Evolutionary conservation across 2,113 vertebrate genomes (phyloP).

Genomic region (Colius striatus): DNA sequence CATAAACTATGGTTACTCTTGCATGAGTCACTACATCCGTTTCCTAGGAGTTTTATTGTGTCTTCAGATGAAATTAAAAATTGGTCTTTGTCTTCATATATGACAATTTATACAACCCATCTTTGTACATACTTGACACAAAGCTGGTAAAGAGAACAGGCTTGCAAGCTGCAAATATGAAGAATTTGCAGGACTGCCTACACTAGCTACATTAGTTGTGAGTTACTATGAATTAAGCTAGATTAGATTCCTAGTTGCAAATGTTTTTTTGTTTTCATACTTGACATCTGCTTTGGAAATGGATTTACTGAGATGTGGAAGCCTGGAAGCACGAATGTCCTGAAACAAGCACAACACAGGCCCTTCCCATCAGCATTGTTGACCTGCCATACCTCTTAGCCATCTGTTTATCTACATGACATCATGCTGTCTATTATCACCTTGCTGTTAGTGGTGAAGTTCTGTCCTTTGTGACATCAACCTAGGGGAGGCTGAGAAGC

Average conservation of each 20-base stretch:
- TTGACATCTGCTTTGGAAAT: neutral
- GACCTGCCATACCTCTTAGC: neutral
- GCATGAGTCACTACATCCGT: conserved; percentile 25
- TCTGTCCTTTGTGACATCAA: neutral
- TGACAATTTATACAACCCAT: neutral
- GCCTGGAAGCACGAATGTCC: neutral
- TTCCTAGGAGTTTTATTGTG: neutral
- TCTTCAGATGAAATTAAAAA: neutral
- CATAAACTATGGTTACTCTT: neutral
- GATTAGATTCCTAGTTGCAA: neutral
- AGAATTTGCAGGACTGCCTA: neutral
- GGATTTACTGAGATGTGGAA: neutral
- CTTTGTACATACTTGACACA: neutral
- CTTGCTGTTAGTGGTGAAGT: neutral
- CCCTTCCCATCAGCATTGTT: neutral
- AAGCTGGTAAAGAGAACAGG: neutral
- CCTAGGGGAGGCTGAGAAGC: neutral
- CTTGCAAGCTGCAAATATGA: neutral
- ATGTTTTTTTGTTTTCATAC: neutral
- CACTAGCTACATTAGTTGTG: neutral
- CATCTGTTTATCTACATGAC: neutral
- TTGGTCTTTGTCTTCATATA: neutral
- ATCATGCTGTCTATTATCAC: neutral
- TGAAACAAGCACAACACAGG: neutral
- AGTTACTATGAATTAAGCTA: neutral